These are phyloP conservation scores for Drosophila lacteicornis DNA, from an alignment of 1,140 invertebrate genomes.

Conservation along the genomic window DNA sequence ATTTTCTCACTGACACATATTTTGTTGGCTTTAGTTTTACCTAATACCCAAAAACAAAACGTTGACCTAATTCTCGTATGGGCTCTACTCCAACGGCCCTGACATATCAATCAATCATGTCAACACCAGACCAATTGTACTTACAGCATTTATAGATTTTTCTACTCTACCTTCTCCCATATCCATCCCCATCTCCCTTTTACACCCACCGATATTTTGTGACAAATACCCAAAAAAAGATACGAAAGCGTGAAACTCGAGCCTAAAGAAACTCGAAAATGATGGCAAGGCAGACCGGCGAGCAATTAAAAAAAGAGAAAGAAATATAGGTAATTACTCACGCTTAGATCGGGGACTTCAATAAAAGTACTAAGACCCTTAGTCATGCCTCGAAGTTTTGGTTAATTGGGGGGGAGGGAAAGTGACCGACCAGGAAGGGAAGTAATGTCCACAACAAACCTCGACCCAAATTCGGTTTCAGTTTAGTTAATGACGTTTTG, in stretches of 20 bases:
- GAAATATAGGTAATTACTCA: constrained; percentile 64
- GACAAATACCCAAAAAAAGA: constrained; percentile 36
- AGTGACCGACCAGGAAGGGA: constrained; percentile 26
- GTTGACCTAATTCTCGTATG: constrained; percentile 53
- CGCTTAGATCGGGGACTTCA: constrained; percentile 29
- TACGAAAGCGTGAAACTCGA: constrained; percentile 63
- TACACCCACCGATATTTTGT: constrained; percentile 26
- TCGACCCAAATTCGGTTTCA: constrained; percentile 56
- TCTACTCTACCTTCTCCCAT: constrained; percentile 15
- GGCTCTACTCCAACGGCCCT: constrained; percentile 51
- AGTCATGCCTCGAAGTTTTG: constrained; percentile 41
- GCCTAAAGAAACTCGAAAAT: constrained; percentile 28
- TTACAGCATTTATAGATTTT: constrained; percentile 59
- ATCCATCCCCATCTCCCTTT: not conserved
- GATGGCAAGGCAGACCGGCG: constrained; percentile 7
- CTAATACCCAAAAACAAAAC: constrained; percentile 13
- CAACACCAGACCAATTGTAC: constrained; percentile 33
- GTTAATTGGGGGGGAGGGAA: constrained; percentile 30
- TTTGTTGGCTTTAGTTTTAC: not conserved
- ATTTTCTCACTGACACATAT: not conserved
- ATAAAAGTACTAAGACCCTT: constrained; percentile 34
- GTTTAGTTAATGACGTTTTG: constrained; percentile 47
- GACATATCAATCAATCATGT: constrained; percentile 71
- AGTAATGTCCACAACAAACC: constrained; percentile 59
- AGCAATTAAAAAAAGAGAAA: constrained; percentile 61